Evolutionary conservation across 1,140 invertebrate genomes (phyloP).

Genomic region (Cotesia glomerata): DNA sequence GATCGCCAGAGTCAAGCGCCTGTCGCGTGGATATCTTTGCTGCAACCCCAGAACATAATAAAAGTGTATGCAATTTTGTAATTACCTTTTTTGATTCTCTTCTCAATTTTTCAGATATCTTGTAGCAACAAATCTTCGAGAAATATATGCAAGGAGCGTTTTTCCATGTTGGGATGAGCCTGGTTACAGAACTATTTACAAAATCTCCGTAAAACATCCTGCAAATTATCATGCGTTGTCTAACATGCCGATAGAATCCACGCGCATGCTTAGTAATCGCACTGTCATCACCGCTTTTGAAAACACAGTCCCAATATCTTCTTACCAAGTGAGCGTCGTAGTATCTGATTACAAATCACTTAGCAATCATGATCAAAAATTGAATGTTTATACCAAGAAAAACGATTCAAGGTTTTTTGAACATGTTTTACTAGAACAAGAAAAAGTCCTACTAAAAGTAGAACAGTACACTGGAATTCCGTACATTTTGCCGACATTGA

Average conservation of each 20-base stretch:
- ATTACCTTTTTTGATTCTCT: neutral
- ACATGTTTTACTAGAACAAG: slow-evolving; percentile 14
- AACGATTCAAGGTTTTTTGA: neutral
- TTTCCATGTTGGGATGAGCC: slow-evolving; percentile 96
- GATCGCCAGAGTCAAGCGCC: no score
- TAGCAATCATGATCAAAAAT: slow-evolving; percentile 31
- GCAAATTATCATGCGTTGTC: slow-evolving; percentile 68
- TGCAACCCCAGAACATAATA: no score
- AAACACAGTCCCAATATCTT: slow-evolving; percentile 66
- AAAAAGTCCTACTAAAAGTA: slow-evolving; percentile 7
- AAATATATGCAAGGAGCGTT: slow-evolving; percentile 80
- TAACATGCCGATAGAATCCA: slow-evolving; percentile 59
- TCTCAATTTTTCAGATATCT: slow-evolving; percentile 70
- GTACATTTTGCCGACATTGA: slow-evolving; percentile 27
- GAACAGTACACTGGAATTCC: slow-evolving; percentile 25
- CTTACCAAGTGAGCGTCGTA: slow-evolving; percentile 77
- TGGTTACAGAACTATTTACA: slow-evolving; percentile 81
- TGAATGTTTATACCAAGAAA: slow-evolving; percentile 12
- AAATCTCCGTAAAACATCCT: slow-evolving; percentile 74
- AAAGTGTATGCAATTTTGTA: no score
- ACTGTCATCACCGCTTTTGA: slow-evolving; percentile 31
- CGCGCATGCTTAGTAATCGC: neutral
- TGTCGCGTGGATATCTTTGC: no score
- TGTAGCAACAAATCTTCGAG: slow-evolving; percentile 86
- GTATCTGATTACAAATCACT: slow-evolving; percentile 65